Base-by-base conservation (phyloP, 2,888 invertebrate genomes). In the Xestia c-nigrum region DNA sequence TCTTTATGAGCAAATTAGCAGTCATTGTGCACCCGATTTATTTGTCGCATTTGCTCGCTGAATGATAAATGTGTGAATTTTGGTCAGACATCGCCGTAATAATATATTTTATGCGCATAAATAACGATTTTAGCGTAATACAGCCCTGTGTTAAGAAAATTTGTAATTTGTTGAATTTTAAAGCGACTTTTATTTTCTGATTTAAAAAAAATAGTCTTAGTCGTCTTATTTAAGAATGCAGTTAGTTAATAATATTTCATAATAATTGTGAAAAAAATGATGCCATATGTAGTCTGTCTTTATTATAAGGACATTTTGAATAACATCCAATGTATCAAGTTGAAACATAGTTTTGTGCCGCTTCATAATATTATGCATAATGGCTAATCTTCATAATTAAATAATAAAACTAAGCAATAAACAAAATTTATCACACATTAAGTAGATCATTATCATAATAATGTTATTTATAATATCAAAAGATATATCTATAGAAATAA, bases 1-100 rank as follows among this genome's bases (percentile, higher is more conserved):
- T 96, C 96, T 96, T 96, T 94, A 94, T 92, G 94, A 94, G 95
- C 96, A 96, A 96, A 96, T 96, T 96, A 96, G 95, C 95, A 96
- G 94, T 96, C 96, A 96, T 96, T 96, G 95, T 95, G 94, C 92
- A 93, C 93, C 91, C 93, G 94, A 95, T 95, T 96, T 96, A 95
- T 95, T 94, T 91, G 92, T 92, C 91, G 90, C 91, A 87, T 92
- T 91, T 91, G 90, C 91, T 89, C 89, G 84, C 87, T 83, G 91
- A 92, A 92, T 96, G 96, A 96, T 92, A 91, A 92, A 96, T 96
- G 96, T 96, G 95, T 85, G 95, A 95, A 94, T 93, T 94, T 94
- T 80, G 87, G 87, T 89, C 88, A 87, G 86, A 89, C 87, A 89
- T 86, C 71, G 87, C 81, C 81, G 88, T 89, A 85, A 88, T 86